Evolutionary conservation across 2,888 invertebrate species (phyloP), one percentile per base, ranked within the genome.

Genomic region (Isoperla grammatica): DNA sequence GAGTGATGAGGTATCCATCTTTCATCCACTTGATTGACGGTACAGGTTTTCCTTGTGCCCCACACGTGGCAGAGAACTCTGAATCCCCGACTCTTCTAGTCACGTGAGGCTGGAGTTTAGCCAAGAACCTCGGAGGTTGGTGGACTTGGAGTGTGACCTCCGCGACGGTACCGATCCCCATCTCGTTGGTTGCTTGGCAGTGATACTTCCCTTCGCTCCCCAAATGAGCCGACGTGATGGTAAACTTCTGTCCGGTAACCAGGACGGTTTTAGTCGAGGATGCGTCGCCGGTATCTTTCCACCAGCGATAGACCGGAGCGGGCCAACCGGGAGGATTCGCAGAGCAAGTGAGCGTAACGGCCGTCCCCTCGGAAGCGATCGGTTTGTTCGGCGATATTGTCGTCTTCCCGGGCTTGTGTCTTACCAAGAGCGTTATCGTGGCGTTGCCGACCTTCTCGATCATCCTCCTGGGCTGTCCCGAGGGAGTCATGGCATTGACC

Each of bases 291-390:
- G 85, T 85, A 69, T 90, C 88, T 57, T 87, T 82, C 81, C 90
- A 91, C 95, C 95, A 95, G 60, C 90, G 82, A 74, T 87, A 95
- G 70, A 89, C 87, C 0, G 95, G 92, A 20, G 87, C 87, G 0
- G 95, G 95, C 87, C 91, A 94, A n/a, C 95, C 95, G 0, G 92
- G 90, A 0, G 95, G 95, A 65, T 84, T 86, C 0, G 94, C 91
- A 42, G 85, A 86, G 71, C 95, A 95, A 0, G 89, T 90, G 12
- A 92, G 79, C 1, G 89, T 91, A 1, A 90, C 89, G 0, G 87
- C 85, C 2, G 87, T 82, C 1, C 90, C 91, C 70, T 93, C 92
- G 59, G 88, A 87, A 2, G 91, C 90, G 46, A 90, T 85, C 0
- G 92, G 92, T 56, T 86, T 83, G 68, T 89, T 89, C 1, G 93